Evolutionary conservation across 2,888 invertebrate species (phyloP).

Genomic region (Drosophila sordidula): DNA sequence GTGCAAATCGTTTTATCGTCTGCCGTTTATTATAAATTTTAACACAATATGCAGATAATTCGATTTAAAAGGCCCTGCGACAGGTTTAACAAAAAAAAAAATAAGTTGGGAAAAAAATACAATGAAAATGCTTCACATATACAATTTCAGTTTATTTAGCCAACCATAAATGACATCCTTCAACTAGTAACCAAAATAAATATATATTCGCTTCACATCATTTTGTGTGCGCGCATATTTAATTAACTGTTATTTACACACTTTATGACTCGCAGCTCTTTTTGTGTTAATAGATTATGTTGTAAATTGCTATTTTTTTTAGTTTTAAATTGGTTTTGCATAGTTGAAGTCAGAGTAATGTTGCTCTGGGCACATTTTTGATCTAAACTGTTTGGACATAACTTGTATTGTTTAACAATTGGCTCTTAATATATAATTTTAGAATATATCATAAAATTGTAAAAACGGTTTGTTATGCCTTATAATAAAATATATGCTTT

Average conservation of each 20-base stretch:
- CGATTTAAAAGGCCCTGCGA: conserved; percentile 55
- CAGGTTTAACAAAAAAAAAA: conserved; percentile 7
- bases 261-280: conserved; percentile 2
- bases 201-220: conserved; percentile 18
- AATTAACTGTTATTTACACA: conserved; percentile 44
- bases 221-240: conserved; percentile 39
- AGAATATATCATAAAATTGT: no score
- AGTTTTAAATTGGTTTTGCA: conserved; percentile 3
- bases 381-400: background rate
- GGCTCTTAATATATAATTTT: no score
- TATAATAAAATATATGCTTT: conserved; percentile 4
- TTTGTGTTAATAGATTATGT: conserved; percentile 14
- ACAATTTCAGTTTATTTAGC: conserved; percentile 49
- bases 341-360: background rate
- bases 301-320: conserved; percentile 2
- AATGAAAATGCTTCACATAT: conserved; percentile 40
- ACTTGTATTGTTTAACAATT: background rate
- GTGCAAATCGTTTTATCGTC: conserved; percentile 39
- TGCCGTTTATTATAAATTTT: conserved; percentile 6
- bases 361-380: background rate
- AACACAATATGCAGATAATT: conserved; percentile 52
- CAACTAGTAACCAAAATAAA: conserved; percentile 31
- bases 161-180: conserved; percentile 57
- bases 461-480: background rate
- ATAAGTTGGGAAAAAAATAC: background rate